Evolutionary conservation across 1,140 invertebrate genomes (phyloP).

Genomic region (Coptotermes formosanus): DNA sequence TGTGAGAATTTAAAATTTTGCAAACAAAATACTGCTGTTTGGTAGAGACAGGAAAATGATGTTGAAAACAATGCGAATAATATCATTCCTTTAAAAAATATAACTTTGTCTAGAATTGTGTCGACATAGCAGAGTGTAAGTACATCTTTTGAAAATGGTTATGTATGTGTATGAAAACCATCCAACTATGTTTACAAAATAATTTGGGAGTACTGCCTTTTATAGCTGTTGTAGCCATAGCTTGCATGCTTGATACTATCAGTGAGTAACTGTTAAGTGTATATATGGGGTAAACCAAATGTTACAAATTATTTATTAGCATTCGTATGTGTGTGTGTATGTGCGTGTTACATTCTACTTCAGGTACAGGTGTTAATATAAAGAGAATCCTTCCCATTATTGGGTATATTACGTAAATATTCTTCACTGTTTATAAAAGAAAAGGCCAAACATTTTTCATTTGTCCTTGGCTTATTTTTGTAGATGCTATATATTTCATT

Average conservation of each 20-base stretch:
- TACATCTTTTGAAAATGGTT: background rate
- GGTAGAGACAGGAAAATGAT: background rate
- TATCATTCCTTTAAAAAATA: background rate
- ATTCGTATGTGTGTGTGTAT: too few relatives aligned
- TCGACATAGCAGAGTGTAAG: background rate
- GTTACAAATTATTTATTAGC: background rate
- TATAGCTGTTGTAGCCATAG: background rate
- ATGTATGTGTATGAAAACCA: background rate
- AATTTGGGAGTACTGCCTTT: background rate
- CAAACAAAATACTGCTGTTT: background rate
- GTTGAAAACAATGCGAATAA: background rate
- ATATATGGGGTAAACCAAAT: constrained; percentile 2
- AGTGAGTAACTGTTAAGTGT: background rate
- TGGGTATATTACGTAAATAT: too few relatives aligned
- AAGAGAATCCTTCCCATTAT: too few relatives aligned
- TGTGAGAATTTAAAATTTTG: too few relatives aligned
- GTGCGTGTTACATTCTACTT: too few relatives aligned
- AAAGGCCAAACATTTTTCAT: too few relatives aligned
- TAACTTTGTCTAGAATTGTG: background rate
- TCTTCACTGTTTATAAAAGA: too few relatives aligned
- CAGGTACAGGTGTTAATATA: too few relatives aligned
- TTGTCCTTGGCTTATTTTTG: too few relatives aligned
- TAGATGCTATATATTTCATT: too few relatives aligned
- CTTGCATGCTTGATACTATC: background rate
- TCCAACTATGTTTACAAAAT: background rate